phyloP scores from a whole-genome alignment of 2,888 invertebrate genomes.

The Galerucella pusilla region DNA sequence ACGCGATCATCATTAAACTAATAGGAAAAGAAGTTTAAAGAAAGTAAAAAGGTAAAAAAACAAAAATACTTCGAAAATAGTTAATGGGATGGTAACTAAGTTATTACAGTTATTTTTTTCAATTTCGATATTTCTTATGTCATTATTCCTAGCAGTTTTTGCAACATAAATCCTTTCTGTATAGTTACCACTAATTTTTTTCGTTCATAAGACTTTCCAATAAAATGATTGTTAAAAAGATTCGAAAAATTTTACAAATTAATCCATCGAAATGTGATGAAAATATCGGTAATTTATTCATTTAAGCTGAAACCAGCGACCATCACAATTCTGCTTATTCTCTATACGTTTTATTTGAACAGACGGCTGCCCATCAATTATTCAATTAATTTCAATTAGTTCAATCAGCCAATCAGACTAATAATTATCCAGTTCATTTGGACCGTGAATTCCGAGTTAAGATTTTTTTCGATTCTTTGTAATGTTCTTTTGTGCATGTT shows the following conservation, averaged over 20 bases:
- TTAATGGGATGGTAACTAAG: too few species aligned
- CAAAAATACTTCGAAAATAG: too few species aligned
- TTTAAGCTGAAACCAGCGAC: constrained; percentile 11
- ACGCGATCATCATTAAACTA: neutral
- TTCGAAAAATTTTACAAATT: neutral
- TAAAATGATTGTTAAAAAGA: neutral
- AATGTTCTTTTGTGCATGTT: constrained; percentile 12
- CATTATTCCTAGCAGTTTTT: too few species aligned
- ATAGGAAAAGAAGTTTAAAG: neutral
- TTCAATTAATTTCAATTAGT: constrained; percentile 32
- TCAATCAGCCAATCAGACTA: constrained; percentile 30
- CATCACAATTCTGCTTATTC: constrained; percentile 10
- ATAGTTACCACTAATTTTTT: neutral
- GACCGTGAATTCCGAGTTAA: constrained; percentile 25
- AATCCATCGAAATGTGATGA: constrained; percentile 7
- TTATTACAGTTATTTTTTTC: too few species aligned
- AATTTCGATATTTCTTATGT: too few species aligned
- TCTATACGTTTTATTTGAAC: constrained; percentile 25
- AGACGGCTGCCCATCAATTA: constrained; percentile 27
- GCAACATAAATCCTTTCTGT: too few species aligned
- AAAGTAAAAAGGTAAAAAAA: neutral
- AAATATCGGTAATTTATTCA: constrained; percentile 17
- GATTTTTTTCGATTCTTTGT: constrained; percentile 24
- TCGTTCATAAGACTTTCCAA: neutral
- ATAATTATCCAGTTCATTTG: constrained; percentile 25